Percentiles rank a stretch among this genome's conserved stretches.
Evolutionary conservation across 1,140 invertebrate genomes (phyloP).

Genomic region (Nasonia vitripennis): DNA sequence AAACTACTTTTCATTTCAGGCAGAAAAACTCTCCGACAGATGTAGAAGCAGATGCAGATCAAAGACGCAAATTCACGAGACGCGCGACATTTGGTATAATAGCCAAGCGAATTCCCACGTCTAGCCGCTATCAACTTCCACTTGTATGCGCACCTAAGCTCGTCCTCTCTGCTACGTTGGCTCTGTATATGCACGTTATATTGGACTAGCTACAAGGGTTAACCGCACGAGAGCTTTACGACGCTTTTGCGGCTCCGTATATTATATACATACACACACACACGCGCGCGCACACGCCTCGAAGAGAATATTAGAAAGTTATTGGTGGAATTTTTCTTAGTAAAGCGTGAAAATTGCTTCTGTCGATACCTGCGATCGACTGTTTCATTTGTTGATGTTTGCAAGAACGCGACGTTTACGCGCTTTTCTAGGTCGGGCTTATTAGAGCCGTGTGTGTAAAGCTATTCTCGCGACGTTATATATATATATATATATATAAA

Average conservation of each 20-base stretch:
- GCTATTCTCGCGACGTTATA: not conserved
- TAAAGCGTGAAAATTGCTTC: too few relatives aligned
- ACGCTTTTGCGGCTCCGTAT: not conserved
- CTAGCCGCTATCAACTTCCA: not conserved
- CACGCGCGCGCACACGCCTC: too few relatives aligned
- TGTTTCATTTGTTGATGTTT: too few relatives aligned
- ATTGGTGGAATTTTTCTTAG: too few relatives aligned
- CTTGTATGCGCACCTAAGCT: not conserved
- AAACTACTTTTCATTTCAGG: too few relatives aligned
- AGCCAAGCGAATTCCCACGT: not conserved
- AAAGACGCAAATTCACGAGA: constrained; percentile 4
- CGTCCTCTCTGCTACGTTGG: too few relatives aligned
- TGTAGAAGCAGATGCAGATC: too few relatives aligned
- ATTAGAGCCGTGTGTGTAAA: not conserved
- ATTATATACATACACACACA: not conserved
- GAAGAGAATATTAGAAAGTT: too few relatives aligned
- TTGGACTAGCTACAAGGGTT: not conserved
- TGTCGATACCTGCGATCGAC: too few relatives aligned
- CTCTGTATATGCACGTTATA: not conserved
- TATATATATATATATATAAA: not conserved
- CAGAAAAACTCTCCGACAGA: too few relatives aligned
- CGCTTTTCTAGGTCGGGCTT: not conserved
- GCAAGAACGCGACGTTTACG: too few relatives aligned
- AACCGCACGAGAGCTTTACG: not conserved
- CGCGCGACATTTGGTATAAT: not conserved